Conservation (phyloP, 1,140 invertebrate genomes). For the Pissodes strobi region DNA sequence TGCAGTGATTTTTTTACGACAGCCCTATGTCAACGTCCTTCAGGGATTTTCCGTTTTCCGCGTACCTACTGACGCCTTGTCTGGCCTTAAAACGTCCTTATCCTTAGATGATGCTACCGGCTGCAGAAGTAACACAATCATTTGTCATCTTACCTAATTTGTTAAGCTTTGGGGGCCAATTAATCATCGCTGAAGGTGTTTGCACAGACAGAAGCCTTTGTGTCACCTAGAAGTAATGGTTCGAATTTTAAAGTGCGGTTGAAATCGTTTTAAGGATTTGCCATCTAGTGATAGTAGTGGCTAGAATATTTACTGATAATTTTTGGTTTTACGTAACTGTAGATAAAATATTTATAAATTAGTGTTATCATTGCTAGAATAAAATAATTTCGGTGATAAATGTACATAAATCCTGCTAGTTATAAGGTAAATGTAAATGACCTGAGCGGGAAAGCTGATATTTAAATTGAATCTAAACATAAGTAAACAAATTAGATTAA, state of each 20-base stretch:
- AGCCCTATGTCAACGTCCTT: neutral
- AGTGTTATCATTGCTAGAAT: too few relatives aligned
- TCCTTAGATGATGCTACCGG: neutral
- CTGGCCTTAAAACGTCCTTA: constrained; percentile 17
- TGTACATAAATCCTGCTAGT: too few relatives aligned
- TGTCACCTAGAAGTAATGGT: constrained; percentile 26
- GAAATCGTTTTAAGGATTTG: too few relatives aligned
- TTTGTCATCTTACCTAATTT: constrained; percentile 31
- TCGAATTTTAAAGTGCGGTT: neutral
- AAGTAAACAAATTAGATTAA: too few relatives aligned
- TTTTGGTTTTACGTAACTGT: too few relatives aligned
- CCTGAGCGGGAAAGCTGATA: too few relatives aligned
- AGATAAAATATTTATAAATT: too few relatives aligned
- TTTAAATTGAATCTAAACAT: too few relatives aligned
- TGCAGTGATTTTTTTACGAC: too few relatives aligned
- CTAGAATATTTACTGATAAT: too few relatives aligned
- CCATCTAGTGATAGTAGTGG: neutral
- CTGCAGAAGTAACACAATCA: constrained; percentile 22
- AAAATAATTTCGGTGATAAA: too few relatives aligned
- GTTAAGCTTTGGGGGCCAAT: constrained; percentile 21
- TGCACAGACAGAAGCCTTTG: constrained; percentile 12
- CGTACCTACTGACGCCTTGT: neutral
- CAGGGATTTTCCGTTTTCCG: neutral
- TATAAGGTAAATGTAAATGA: too few relatives aligned
- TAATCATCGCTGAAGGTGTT: constrained; percentile 24